Evolutionary conservation across 2,888 invertebrate species (phyloP).

Genomic region (Lycia hirtaria): DNA sequence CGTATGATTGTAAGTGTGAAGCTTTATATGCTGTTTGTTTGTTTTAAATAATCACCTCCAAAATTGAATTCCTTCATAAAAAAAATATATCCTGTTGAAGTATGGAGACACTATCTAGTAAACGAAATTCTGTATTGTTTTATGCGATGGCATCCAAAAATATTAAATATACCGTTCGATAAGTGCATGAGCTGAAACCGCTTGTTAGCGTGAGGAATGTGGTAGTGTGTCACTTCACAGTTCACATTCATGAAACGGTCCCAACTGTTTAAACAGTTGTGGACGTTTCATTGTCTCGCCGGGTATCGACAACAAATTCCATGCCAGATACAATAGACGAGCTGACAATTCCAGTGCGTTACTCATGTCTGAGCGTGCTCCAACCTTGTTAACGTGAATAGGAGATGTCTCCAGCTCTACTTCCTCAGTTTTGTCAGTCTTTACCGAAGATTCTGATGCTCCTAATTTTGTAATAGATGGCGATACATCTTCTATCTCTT

Average conservation of each 20-base stretch:
- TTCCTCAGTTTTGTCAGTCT: too few relatives aligned
- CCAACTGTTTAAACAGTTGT: conserved; percentile 66
- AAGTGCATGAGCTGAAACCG: conserved; percentile 5
- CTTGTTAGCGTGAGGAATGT: conserved; percentile 19
- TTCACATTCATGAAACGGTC: conserved; percentile 25
- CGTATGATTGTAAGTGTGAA: too few relatives aligned
- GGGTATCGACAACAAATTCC: conserved; percentile 65
- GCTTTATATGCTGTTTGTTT: too few relatives aligned
- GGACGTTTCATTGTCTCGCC: conserved; percentile 56
- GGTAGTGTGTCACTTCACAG: conserved; percentile 12
- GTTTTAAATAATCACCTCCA: too few relatives aligned
- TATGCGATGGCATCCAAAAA: not conserved
- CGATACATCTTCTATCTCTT: too few relatives aligned
- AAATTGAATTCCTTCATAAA: too few relatives aligned
- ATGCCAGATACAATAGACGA: conserved; percentile 58
- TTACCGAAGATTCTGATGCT: too few relatives aligned
- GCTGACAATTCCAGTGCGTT: conserved; percentile 53
- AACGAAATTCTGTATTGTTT: not conserved
- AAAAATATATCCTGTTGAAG: too few relatives aligned
- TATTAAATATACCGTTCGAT: conserved; percentile 9
- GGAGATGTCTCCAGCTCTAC: too few relatives aligned
- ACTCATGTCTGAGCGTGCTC: conserved; percentile 37
- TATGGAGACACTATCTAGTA: too few relatives aligned
- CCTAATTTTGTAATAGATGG: too few relatives aligned
- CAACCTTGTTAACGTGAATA: not conserved